Conservation (phyloP, 2,113 vertebrate genomes). For the Geococcyx californianus region DNA sequence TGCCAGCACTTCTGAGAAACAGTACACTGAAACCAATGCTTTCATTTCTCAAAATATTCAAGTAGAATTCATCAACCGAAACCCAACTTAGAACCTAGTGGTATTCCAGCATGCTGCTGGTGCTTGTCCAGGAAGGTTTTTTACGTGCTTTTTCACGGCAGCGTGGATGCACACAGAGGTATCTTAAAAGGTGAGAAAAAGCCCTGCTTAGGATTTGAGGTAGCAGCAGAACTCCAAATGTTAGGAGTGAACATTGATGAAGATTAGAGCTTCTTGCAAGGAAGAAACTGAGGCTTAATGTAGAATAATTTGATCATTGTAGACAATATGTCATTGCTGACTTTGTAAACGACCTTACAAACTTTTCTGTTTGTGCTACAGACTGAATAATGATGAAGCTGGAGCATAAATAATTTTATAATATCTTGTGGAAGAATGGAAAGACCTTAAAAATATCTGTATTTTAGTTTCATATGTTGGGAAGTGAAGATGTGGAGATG, state of each 20-base stretch:
- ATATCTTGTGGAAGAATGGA: neutral
- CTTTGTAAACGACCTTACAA: neutral
- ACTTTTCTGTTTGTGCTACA: neutral
- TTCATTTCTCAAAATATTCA: neutral
- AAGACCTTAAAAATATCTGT: neutral
- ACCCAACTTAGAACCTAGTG: neutral
- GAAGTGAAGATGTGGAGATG: neutral
- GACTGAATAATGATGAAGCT: neutral
- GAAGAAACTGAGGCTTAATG: neutral
- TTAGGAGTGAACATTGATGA: neutral
- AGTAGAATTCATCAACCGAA: neutral
- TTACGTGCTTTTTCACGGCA: too few species aligned
- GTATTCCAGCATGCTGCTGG: neutral
- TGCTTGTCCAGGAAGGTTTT: neutral
- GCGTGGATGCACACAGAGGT: neutral
- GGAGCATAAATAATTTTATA: neutral
- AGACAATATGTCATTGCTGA: neutral
- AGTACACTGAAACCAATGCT: neutral
- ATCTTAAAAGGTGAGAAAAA: neutral
- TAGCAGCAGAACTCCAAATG: neutral
- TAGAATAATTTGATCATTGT: neutral
- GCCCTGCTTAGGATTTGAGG: neutral
- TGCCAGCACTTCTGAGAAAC: neutral
- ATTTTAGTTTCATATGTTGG: neutral
- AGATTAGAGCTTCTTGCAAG: neutral